Percentiles rank a stretch among this genome's conserved stretches.
These are phyloP conservation scores for Maniola jurtina DNA, from an alignment of 1,140 invertebrate species.

Conservation along the genomic window DNA sequence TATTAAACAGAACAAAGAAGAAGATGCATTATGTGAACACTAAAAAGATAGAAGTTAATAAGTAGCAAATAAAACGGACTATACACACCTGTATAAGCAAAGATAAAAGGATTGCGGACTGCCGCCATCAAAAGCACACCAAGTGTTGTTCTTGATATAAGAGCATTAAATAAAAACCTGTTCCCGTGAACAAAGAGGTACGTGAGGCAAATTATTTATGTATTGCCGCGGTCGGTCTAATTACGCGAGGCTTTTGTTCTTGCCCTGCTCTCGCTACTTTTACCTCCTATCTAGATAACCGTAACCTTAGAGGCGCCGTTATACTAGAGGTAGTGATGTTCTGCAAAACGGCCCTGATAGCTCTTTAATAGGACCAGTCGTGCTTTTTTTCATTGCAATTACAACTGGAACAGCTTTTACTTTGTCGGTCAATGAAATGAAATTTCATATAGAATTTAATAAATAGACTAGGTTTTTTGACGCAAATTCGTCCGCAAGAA, in stretches of 20 bases:
- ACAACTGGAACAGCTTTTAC: no score
- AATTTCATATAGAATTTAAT: no score
- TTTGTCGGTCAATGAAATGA: no score
- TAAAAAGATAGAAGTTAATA: constrained; percentile 11
- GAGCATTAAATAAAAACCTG: constrained; percentile 75
- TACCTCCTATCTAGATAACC: constrained; percentile 38
- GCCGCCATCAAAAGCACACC: constrained; percentile 60
- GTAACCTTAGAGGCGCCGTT: no score
- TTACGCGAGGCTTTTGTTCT: constrained; percentile 75
- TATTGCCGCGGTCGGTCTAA: constrained; percentile 74
- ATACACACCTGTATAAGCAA: constrained; percentile 32
- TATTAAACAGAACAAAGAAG: neutral
- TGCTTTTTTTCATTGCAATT: no score
- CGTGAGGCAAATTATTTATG: constrained; percentile 78
- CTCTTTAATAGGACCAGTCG: no score
- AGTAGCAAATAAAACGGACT: constrained; percentile 23
- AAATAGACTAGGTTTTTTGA: no score
- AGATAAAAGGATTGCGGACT: constrained; percentile 57
- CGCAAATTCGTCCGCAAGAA: no score
- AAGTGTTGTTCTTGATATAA: constrained; percentile 73
- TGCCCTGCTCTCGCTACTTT: constrained; percentile 46
- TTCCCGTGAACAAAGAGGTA: constrained; percentile 67
- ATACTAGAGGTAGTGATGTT: no score
- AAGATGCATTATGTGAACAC: neutral
- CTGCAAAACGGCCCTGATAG: no score